phyloP scores from a whole-genome alignment of 2,797 vertebrate genomes.

The Nothura maculosa region DNA sequence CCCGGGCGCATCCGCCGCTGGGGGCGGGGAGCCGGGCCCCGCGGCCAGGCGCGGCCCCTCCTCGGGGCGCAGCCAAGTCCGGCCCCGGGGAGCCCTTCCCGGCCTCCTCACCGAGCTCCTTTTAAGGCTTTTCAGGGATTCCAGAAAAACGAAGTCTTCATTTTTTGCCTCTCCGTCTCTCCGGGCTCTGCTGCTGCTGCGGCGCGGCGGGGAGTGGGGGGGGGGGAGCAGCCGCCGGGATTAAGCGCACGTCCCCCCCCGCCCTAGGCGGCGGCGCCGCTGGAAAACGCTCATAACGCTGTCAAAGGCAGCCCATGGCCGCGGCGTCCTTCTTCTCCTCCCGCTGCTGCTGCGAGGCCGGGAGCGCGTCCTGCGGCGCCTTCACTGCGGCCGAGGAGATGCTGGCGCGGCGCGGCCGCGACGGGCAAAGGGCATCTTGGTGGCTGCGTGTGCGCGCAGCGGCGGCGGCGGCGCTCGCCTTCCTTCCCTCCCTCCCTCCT shows the following conservation, averaged over 20 bases:
- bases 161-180: slow-evolving; percentile 33
- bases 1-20: slow-evolving; percentile 60
- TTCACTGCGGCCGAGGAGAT: slow-evolving; percentile 2
- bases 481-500: slow-evolving; percentile 39
- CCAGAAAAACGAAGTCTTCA: slow-evolving; percentile 64
- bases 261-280: slow-evolving; percentile 34
- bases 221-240: not conserved
- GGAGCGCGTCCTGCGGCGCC: slow-evolving; percentile 45
- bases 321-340: not conserved
- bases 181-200: slow-evolving; percentile 54
- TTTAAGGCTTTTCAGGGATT: slow-evolving; percentile 71
- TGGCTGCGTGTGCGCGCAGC: not conserved
- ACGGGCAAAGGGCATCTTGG: slow-evolving; percentile 73
- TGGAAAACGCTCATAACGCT: slow-evolving; percentile 56
- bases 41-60: slow-evolving; percentile 29
- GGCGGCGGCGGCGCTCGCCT: slow-evolving; percentile 22
- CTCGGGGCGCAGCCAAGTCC: slow-evolving; percentile 66
- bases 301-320: slow-evolving; percentile 70
- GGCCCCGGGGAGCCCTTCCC: slow-evolving; percentile 45
- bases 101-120: slow-evolving; percentile 21
- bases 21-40: slow-evolving; percentile 61
- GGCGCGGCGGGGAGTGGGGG: not conserved
- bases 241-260: not conserved
- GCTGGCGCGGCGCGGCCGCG: slow-evolving; percentile 49
- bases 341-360: not conserved